phyloP scores from a whole-genome alignment of 1,140 invertebrate genomes.

The Zaprionus capensis region DNA sequence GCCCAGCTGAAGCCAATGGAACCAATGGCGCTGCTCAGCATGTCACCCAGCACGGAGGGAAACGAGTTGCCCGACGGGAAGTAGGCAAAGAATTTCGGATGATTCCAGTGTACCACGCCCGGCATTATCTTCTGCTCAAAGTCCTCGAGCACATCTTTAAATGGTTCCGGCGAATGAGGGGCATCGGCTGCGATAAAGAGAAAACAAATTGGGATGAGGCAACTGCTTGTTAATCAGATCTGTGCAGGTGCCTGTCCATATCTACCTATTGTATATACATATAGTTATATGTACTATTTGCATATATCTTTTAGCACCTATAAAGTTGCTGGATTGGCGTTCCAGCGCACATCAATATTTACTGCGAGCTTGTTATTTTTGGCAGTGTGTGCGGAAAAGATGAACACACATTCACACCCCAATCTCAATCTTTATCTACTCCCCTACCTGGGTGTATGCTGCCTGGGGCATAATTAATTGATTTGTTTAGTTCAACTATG shows the following conservation, averaged over 20 bases:
- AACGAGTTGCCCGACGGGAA: conserved; percentile 98
- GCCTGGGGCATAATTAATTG: conserved; percentile 68
- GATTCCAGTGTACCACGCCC: conserved; percentile 98
- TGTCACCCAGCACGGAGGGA: conserved; percentile 96
- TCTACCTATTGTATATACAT: conserved; percentile 3
- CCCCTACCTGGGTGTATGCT: conserved; percentile 39
- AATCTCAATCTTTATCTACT: conserved; percentile 41
- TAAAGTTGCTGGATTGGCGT: conserved; percentile 52
- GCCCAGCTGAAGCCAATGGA: conserved; percentile 98
- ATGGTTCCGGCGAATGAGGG: conserved; percentile 92
- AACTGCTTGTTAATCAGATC: conserved; percentile 17
- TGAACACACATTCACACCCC: conserved; percentile 41
- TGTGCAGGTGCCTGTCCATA: conserved; percentile 7
- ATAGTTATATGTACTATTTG: neutral
- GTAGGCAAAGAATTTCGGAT: conserved; percentile 97
- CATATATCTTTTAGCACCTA: conserved; percentile 70
- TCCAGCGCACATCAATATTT: conserved; percentile 59
- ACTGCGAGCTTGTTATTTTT: conserved; percentile 74
- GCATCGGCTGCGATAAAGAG: conserved; percentile 86
- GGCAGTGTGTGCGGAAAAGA: conserved; percentile 59
- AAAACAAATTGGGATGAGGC: conserved; percentile 40
- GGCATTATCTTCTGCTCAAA: conserved; percentile 96
- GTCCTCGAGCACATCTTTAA: conserved; percentile 94
- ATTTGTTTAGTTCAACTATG: conserved; percentile 75
- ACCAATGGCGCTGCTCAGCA: conserved; percentile 95